Evolutionary conservation across 2,797 vertebrate genomes (phyloP).

Genomic region (Mastacembelus armatus): DNA sequence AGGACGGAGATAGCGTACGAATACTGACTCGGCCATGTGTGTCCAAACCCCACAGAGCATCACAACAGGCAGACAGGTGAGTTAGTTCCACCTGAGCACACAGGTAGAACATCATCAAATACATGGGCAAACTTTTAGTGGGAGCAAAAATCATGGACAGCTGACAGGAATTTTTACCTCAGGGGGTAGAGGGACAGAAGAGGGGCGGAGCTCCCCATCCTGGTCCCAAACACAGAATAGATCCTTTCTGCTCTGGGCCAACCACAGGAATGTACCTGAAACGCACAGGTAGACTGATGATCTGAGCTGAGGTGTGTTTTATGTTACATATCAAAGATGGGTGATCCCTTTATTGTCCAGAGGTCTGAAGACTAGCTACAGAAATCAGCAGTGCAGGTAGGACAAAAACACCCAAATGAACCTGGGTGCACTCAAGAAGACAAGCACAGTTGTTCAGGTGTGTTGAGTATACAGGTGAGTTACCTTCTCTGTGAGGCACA

Average conservation of each 20-base stretch:
- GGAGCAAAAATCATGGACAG: not conserved
- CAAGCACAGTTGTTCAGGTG: not conserved
- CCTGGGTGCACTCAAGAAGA: no score
- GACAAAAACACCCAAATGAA: no score
- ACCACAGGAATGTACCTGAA: conserved; percentile 93
- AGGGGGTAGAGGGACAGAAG: conserved; percentile 89
- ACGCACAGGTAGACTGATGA: conserved; percentile 1
- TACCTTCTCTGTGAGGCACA: conserved; percentile 89
- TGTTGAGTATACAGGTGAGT: not conserved
- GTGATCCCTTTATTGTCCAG: not conserved
- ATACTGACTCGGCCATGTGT: conserved; percentile 89
- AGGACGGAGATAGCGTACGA: conserved; percentile 90
- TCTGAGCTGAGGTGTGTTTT: not conserved
- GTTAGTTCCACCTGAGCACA: conserved; percentile 85
- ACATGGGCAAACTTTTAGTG: not conserved
- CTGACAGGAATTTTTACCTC: conserved; percentile 68
- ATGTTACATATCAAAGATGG: not conserved
- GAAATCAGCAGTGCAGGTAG: no score
- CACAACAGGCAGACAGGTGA: conserved; percentile 90
- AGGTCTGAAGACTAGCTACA: not conserved
- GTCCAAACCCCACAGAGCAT: conserved; percentile 95
- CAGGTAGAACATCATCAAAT: not conserved
- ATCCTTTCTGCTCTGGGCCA: conserved; percentile 95
- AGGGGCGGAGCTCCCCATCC: conserved; percentile 90
- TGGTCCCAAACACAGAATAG: conserved; percentile 93